These are phyloP conservation scores for Aegotheles bennettii DNA, from an alignment of 2,113 vertebrate species.

Conservation along the genomic window DNA sequence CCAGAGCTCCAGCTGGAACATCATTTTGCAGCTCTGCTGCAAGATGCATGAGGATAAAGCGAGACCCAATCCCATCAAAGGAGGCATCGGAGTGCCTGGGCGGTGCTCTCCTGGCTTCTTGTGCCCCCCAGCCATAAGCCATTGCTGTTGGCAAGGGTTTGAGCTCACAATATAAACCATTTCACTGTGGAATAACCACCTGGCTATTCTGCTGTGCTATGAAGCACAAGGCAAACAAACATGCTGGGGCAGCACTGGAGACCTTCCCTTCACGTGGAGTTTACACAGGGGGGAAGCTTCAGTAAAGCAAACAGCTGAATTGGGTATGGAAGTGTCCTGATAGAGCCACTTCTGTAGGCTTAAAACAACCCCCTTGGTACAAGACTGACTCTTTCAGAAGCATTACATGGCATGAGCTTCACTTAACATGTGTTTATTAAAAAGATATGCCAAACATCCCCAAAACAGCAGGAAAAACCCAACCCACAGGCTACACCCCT, in stretches of 20 bases:
- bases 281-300: background rate
- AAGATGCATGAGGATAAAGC: background rate
- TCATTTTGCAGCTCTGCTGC: background rate
- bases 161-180: background rate
- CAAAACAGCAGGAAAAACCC: background rate
- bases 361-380: background rate
- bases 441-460: background rate
- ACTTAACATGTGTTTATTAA: background rate
- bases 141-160: background rate
- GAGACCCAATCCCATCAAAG: fast-evolving
- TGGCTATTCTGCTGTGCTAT: background rate
- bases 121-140: background rate
- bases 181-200: background rate
- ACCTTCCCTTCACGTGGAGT: background rate
- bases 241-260: background rate
- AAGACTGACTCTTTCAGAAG: background rate
- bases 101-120: background rate
- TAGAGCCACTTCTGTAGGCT: background rate
- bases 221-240: background rate
- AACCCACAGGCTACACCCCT: background rate
- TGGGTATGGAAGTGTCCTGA: background rate
- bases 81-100: background rate
- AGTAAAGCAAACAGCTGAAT: background rate
- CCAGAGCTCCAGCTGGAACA: background rate
- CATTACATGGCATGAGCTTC: background rate